These are phyloP conservation scores for Kryphioiulus occultus DNA, from an alignment of 2,888 invertebrate genomes.

Conservation along the genomic window DNA sequence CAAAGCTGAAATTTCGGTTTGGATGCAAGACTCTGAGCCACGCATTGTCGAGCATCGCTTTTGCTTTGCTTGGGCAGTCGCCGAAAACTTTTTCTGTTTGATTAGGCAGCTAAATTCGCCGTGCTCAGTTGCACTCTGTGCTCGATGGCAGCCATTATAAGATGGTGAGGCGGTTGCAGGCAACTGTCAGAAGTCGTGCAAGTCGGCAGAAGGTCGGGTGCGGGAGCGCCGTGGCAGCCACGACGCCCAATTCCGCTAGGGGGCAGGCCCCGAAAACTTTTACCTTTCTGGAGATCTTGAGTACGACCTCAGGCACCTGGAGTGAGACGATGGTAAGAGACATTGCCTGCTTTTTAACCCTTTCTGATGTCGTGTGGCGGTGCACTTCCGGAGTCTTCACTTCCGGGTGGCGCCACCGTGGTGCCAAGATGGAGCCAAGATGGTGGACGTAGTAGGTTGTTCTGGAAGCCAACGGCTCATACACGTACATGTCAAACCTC, in stretches of 20 bases:
- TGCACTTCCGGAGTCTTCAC: conserved; percentile 28
- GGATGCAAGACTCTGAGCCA: neutral
- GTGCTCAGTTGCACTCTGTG: conserved; percentile 51
- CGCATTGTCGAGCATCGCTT: neutral
- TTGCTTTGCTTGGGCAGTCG: conserved; percentile 50
- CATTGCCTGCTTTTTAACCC: conserved; percentile 17
- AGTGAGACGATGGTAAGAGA: neutral
- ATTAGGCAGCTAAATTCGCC: conserved; percentile 54
- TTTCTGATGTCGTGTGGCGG: conserved; percentile 24
- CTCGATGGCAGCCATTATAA: conserved; percentile 42
- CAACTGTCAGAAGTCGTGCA: conserved; percentile 39
- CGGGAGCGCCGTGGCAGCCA: neutral
- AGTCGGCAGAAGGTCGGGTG: conserved; percentile 48
- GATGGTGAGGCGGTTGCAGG: conserved; percentile 50
- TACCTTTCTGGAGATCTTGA: too few relatives aligned
- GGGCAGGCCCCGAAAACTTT: neutral
- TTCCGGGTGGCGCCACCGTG: neutral
- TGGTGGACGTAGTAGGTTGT: neutral
- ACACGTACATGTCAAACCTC: too few relatives aligned
- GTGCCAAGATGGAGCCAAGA: neutral
- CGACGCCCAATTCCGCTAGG: neutral
- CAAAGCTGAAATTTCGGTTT: conserved; percentile 2
- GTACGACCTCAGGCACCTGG: neutral
- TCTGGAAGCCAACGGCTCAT: neutral
- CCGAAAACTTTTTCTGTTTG: conserved; percentile 53